phyloP scores from a whole-genome alignment of 2,797 vertebrate genomes.

The Melanotaenia maccullochi region DNA sequence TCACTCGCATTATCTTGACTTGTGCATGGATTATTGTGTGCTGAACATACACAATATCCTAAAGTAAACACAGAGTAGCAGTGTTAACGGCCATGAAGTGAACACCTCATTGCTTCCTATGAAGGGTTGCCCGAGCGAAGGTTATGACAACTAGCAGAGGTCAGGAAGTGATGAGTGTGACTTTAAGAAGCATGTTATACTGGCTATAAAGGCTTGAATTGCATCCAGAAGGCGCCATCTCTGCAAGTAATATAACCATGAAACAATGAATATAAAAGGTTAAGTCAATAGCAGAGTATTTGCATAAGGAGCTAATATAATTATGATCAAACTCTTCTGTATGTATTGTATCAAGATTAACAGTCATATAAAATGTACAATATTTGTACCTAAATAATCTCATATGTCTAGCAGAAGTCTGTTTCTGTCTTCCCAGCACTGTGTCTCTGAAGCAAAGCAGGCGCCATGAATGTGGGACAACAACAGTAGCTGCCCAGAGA shows the following conservation, averaged over 20 bases:
- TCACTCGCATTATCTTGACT: slow-evolving; percentile 51
- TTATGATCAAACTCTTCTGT: slow-evolving; percentile 2
- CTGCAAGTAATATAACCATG: slow-evolving; percentile 32
- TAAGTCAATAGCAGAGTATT: slow-evolving; percentile 25
- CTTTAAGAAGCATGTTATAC: slow-evolving; percentile 37
- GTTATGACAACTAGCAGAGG: slow-evolving; percentile 57
- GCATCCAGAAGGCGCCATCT: slow-evolving; percentile 18
- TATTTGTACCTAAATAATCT: slow-evolving; percentile 9
- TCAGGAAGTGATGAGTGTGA: slow-evolving; percentile 47
- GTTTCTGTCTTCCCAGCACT: slow-evolving; percentile 41
- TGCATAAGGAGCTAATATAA: slow-evolving; percentile 9
- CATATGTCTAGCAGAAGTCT: slow-evolving; percentile 28
- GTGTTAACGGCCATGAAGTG: slow-evolving; percentile 45
- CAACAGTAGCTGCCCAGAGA: slow-evolving; percentile 55
- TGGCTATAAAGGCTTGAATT: slow-evolving; percentile 44
- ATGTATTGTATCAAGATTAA: slow-evolving; percentile 7
- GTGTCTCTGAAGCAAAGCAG: slow-evolving; percentile 61
- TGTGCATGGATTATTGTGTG: slow-evolving; percentile 47
- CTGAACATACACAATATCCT: slow-evolving; percentile 69
- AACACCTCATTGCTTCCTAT: slow-evolving; percentile 60
- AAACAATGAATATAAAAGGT: slow-evolving; percentile 8
- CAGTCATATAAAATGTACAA: slow-evolving; percentile 3
- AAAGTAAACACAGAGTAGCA: slow-evolving; percentile 62
- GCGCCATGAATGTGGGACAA: slow-evolving; percentile 36
- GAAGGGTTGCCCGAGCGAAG: slow-evolving; percentile 29